Conservation (phyloP, 2,797 vertebrate species). For the Pantherophis alleghaniensis region DNA sequence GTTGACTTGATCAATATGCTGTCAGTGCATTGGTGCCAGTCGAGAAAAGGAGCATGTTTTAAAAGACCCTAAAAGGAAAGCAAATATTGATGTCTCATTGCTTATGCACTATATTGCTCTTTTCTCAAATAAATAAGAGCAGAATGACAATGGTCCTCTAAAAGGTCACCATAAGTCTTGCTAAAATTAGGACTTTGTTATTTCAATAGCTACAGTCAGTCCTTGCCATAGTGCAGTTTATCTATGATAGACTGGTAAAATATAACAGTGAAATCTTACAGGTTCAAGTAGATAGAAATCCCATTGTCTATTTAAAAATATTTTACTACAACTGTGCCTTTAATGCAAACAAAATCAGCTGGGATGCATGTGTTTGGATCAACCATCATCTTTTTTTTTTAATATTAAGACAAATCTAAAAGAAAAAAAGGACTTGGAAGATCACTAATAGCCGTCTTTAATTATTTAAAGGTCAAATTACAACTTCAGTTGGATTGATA, state of each 20-base stretch:
- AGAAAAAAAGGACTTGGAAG: not conserved
- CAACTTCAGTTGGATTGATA: not conserved
- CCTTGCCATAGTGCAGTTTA: not conserved
- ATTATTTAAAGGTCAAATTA: not conserved
- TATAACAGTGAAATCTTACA: not conserved
- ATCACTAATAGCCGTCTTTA: not conserved
- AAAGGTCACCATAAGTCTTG: not conserved
- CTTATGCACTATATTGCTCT: not conserved
- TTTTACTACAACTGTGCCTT: not conserved
- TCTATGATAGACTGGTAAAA: not conserved
- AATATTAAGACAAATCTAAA: not conserved
- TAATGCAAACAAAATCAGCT: not conserved
- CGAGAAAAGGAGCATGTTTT: not conserved
- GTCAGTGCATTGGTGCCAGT: not conserved
- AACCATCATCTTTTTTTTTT: not conserved
- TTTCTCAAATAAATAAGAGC: not conserved
- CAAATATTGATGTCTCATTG: not conserved
- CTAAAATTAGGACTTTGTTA: not conserved
- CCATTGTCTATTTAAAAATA: not conserved
- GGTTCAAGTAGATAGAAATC: not conserved
- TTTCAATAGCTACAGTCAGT: not conserved
- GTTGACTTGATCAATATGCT: not conserved
- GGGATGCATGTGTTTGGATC: not conserved
- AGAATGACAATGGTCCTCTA: not conserved
- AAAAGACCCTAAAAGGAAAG: not conserved